Evolutionary conservation across 53 echinoderm and acorn worm species (phyloP).

Genomic region (Holothuria leucospilota): DNA sequence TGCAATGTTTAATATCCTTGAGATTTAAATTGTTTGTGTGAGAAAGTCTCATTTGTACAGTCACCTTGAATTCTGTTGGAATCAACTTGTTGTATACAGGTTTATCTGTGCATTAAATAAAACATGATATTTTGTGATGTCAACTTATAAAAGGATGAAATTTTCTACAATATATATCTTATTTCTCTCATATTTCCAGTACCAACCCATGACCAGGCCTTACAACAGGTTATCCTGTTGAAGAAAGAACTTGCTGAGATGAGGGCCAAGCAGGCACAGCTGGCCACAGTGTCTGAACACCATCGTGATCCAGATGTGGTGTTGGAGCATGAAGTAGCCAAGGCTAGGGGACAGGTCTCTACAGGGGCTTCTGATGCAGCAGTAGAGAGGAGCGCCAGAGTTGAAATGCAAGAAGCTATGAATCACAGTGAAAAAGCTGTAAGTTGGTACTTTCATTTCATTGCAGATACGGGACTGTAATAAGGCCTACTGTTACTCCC

Average conservation of each 20-base stretch:
- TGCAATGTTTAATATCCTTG: too few species aligned
- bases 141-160: too few species aligned
- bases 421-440: conserved; percentile 91
- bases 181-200: conserved; percentile 53
- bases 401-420: conserved; percentile 92
- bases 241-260: conserved; percentile 99
- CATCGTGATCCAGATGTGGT: conserved; percentile 71
- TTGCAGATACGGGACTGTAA: too few species aligned
- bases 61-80: too few species aligned
- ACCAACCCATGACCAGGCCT: conserved; percentile 97
- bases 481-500: too few species aligned
- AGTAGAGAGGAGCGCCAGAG: conserved; percentile 92
- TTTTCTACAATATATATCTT: not conserved
- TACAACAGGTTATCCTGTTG: conserved; percentile 96
- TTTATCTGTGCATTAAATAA: too few species aligned
- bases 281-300: conserved; percentile 64
- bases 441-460: conserved; percentile 30
- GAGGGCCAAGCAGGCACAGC: conserved; percentile 96
- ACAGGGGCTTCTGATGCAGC: conserved; percentile 80
- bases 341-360: conserved; percentile 90
- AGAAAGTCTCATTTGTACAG: too few species aligned
- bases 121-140: too few species aligned
- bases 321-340: conserved; percentile 85
- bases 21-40: too few species aligned
- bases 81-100: too few species aligned